Percentiles rank a stretch among this genome's conserved stretches.
phyloP scores from a whole-genome alignment of 2,113 vertebrate species.

The Notarius lentiginosus region DNA sequence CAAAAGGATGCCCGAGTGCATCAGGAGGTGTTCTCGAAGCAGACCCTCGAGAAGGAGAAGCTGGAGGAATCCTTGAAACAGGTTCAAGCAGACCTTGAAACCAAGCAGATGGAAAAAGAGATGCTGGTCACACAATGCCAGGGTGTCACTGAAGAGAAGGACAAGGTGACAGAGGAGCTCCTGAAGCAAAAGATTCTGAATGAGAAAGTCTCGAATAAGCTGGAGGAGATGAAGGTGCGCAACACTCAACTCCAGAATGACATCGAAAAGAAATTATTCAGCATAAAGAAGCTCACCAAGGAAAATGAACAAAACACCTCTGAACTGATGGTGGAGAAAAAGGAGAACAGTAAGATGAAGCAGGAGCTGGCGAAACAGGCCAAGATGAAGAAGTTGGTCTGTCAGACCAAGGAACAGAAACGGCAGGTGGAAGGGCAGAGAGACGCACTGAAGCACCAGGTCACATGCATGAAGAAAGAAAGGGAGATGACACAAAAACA shows the following conservation, averaged over 20 bases:
- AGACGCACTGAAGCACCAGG: slow-evolving; percentile 81
- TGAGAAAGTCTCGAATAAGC: background rate
- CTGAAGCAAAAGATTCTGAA: background rate
- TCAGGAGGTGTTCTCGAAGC: background rate
- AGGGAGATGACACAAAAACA: background rate
- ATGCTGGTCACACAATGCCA: background rate
- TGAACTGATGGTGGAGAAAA: slow-evolving; percentile 69
- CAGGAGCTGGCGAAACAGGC: slow-evolving; percentile 82
- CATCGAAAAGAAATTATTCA: background rate
- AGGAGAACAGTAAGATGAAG: slow-evolving; percentile 79
- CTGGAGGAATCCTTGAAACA: background rate
- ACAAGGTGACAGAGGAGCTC: background rate
- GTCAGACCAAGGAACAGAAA: slow-evolving; percentile 82
- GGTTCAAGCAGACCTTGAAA: background rate
- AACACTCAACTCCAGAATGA: background rate
- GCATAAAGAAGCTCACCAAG: background rate
- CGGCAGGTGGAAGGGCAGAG: slow-evolving; percentile 77
- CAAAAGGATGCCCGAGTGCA: background rate
- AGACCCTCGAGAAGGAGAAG: background rate
- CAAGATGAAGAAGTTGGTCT: slow-evolving; percentile 77
- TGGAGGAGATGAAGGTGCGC: background rate
- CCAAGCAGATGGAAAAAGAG: background rate
- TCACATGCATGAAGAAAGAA: slow-evolving; percentile 81
- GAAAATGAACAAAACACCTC: background rate
- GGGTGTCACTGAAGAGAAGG: background rate